A percentile compares a stretch with the other conserved stretches of the same genome.
These are phyloP conservation scores for Drosophila macrothrix DNA, from an alignment of 2,888 invertebrate species.

Conservation along the genomic window DNA sequence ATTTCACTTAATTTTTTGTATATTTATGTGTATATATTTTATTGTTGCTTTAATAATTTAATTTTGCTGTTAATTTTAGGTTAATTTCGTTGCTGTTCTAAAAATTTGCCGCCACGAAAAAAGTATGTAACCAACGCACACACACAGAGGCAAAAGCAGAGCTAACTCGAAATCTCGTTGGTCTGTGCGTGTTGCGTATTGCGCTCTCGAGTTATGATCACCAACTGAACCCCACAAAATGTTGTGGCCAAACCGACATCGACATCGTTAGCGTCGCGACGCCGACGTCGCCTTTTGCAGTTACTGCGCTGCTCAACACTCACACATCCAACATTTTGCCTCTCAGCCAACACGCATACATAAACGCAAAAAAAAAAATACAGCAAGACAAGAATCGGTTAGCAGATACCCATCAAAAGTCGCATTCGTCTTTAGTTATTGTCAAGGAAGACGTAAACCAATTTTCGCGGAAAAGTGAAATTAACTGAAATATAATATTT, in stretches of 20 bases:
- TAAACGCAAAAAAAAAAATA: conserved; percentile 4
- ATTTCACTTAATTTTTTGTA: conserved; percentile 6
- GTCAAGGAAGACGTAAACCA: background rate
- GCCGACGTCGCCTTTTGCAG: conserved; percentile 49
- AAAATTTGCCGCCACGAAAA: conserved; percentile 36
- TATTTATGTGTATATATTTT: background rate
- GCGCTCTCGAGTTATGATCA: conserved; percentile 82
- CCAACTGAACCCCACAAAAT: conserved; percentile 79
- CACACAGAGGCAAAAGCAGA: conserved; percentile 25
- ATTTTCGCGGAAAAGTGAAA: background rate
- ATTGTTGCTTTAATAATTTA: conserved; percentile 25
- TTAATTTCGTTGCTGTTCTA: conserved; percentile 34
- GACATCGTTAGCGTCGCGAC: conserved; percentile 23
- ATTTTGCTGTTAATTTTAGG: conserved; percentile 19
- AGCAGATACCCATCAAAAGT: background rate
- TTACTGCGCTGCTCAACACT: conserved; percentile 63
- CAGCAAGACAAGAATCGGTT: background rate
- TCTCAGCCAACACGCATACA: conserved; percentile 51
- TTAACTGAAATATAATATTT: background rate
- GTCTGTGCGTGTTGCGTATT: conserved; percentile 66
- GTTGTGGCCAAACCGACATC: conserved; percentile 38
- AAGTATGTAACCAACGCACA: conserved; percentile 26
- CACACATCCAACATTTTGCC: conserved; percentile 40
- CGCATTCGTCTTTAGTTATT: background rate
- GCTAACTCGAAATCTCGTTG: conserved; percentile 32